Conservation (phyloP, 2,888 invertebrate species). For the Agrochola lota region DNA sequence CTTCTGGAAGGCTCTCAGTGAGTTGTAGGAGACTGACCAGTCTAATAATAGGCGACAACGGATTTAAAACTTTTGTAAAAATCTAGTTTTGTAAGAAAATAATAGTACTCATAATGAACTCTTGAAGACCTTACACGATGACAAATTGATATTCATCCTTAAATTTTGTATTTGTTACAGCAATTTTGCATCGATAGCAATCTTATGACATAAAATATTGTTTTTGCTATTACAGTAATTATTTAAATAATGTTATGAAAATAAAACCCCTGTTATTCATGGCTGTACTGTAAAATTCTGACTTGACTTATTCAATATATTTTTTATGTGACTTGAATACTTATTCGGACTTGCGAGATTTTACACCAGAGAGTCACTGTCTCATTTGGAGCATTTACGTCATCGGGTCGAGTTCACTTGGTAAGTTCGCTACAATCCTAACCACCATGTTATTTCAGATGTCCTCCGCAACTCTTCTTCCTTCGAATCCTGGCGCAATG, state of each 20-base stretch:
- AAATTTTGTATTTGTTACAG: no score
- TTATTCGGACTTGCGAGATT: neutral
- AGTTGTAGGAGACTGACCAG: conserved; percentile 70
- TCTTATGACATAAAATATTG: no score
- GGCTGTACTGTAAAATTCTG: neutral
- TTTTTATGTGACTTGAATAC: neutral
- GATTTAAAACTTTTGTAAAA: neutral
- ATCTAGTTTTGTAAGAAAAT: neutral
- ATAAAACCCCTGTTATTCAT: neutral
- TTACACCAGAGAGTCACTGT: neutral
- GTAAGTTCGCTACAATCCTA: neutral
- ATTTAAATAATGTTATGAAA: no score
- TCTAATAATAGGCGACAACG: neutral
- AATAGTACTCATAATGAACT: no score
- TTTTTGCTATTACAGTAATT: no score
- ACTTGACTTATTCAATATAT: no score
- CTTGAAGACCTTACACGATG: no score
- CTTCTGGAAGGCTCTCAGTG: conserved; percentile 91
- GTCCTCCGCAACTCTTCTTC: conserved; percentile 89
- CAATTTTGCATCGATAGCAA: no score
- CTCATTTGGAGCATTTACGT: neutral
- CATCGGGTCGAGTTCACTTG: neutral
- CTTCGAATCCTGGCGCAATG: conserved; percentile 87
- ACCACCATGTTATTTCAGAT: conserved; percentile 75
- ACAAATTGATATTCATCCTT: no score